Evolutionary conservation across 2,113 vertebrate genomes (phyloP), one percentile per base, ranked within the genome.

Genomic region (Oreocharis arfaki): DNA sequence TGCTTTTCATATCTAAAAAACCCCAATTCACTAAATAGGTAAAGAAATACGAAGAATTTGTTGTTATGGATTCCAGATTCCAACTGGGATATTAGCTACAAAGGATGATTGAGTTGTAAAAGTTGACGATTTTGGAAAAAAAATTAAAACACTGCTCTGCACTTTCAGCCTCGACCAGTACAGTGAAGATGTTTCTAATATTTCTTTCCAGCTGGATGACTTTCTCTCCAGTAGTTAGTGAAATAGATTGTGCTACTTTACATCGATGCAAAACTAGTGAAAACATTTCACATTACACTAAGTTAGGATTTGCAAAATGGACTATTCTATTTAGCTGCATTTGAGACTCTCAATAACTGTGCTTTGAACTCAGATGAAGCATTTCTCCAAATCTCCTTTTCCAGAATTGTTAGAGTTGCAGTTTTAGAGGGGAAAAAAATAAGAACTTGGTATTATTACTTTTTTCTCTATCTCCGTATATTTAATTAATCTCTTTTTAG

Each of bases 1-100:
- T 73, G 59, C 30, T 95, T 96, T 93, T 81, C 49, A 94, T 90
- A 90, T 68, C 42, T 82, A 59, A 79, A 95, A 97, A 50, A n/a
- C 77, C 39, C 17, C 12, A 83, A 61, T 77, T 80, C 32, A 69
- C 87, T 37, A 87, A 85, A 78, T 53, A 92, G 84, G 49, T 77
- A 77, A 95, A 93, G 41, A 92, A 93, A 87, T 37, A 65, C 13
- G 67, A 94, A 82, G 77, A 95, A 79, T 49, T 49, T 85, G 2
- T 49, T 90, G 44, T 61, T 74, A 80, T 14, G 41, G 57, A 90
- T 89, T 90, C 46, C 19, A 2, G 12, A 90, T 80, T 87, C 28
- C 9, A 24, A 84, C 13, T 86, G 37, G 17, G 16, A 71, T 59
- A 52, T 44, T 86, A 85, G 63, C 71, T 20, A 86, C 56, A n/a